Base-by-base conservation (phyloP, 1,140 invertebrate species). In the Drosophila miranda region DNA sequence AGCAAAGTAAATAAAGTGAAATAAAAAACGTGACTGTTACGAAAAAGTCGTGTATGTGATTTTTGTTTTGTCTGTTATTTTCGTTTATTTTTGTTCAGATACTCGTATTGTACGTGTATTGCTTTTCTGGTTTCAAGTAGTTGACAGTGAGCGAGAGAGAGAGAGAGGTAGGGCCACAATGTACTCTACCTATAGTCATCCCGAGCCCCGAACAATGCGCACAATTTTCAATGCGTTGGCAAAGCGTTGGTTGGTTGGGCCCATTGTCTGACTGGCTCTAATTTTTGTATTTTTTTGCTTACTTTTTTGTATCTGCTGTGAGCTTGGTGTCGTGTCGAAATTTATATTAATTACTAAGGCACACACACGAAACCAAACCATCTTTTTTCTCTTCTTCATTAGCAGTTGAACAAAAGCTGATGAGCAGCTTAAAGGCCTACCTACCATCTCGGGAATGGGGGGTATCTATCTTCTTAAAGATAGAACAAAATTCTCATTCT, bases 41-140 rank as follows among this genome's bases (percentile, higher is more conserved):
- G 74, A 78, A 81, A 83, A 87, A 86, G 64, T 87, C 82, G 82
- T 86, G 82, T 81, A 87, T 86, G 63, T 87, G 68, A 75, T 83
- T 78, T 73, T 73, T 55, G 44, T 69, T 67, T 46, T 54, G 41
- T 66, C 66, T 68, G 63, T 68, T 69, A 69, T 69, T 45, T 48
- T 48, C 26, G 50, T 49, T 81, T 70, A 48, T 66, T 75, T 80
- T 58, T 56, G 19, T 19, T 43, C 28, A 30, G 28, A 30, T 28
- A 28, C 28, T 30, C 48, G 45, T 30, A 13, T 3, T 30, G 8
- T 30, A 30, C 8, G 30, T 30, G 30, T 30, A 30, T 30, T 30
- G 30, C 55, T 44, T 38, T 66, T 60, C 70, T 64, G 62, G 76
- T 74, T 78, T 76, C 62, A 62, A 78, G 76, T 84, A 73, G 72